Evolutionary conservation across 2,113 vertebrate species (phyloP).

Genomic region (Semnopithecus entellus): DNA sequence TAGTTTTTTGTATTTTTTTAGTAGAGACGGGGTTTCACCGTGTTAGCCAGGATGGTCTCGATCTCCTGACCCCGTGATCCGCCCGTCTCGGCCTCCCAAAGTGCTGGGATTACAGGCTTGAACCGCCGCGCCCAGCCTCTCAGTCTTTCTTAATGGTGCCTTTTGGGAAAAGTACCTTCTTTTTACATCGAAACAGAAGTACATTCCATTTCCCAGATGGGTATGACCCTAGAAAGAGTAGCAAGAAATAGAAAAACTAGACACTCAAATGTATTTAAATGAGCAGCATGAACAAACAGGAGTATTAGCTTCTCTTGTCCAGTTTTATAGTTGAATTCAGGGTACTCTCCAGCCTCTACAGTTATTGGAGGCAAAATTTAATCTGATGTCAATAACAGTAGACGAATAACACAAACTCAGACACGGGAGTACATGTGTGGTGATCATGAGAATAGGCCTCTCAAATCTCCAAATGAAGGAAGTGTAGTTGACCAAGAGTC

Average conservation of each 20-base stretch:
- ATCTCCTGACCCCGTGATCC: too few relatives aligned
- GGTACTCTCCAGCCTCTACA: background rate
- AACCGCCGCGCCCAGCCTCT: too few relatives aligned
- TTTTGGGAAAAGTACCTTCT: background rate
- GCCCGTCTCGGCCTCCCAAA: too few relatives aligned
- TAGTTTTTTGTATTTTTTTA: too few relatives aligned
- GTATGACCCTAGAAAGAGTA: background rate
- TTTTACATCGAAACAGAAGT: background rate
- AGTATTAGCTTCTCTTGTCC: background rate
- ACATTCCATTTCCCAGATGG: background rate
- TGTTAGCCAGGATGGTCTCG: too few relatives aligned
- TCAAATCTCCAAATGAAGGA: background rate
- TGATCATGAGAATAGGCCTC: background rate
- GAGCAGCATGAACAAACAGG: background rate
- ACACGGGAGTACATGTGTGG: background rate
- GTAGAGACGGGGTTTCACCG: too few relatives aligned
- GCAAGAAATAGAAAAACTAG: background rate
- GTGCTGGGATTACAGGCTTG: too few relatives aligned
- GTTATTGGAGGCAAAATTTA: background rate
- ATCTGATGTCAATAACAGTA: background rate
- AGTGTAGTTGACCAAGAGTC: accelerated
- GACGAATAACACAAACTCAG: background rate
- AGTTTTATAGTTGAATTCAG: background rate
- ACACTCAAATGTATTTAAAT: background rate
- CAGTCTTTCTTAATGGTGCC: constrained; percentile 10